Base-by-base conservation (phyloP, 2,888 invertebrate species). In the Brachylomia viminalis region DNA sequence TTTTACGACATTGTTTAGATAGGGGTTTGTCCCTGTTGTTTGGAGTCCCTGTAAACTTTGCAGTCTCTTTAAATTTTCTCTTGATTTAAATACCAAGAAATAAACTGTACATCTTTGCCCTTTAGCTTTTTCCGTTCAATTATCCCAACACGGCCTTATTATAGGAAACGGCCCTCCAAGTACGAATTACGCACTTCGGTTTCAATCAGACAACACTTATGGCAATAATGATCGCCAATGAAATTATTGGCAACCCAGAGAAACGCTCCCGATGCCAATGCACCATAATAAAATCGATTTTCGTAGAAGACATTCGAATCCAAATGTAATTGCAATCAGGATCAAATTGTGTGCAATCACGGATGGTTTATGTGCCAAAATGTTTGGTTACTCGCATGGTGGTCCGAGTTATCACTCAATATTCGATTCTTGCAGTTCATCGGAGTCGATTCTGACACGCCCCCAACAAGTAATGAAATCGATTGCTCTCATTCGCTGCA, bases 351-450 rank as follows among this genome's bases (percentile, higher is more conserved):
- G 82, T 81, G 75, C 82, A 88, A 89, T 89, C 84, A 88, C 15
- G 68, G 58, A 73, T 82, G 77, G 72, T 72, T 82, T 86, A 88
- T 82, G 83, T 83, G 86, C 75, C 75, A 82, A 87, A 89, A 90
- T 90, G 87, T 89, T 88, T 79, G 85, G 83, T 85, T 88, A 67
- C 88, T 80, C 82, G 85, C 77, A 74, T 78, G 91, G 90, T 90
- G 90, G 89, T 89, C 88, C 87, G 62, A 84, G 85, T 91, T 92
- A 92, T 90, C 92, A 90, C 89, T 88, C 88, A 87, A 86, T 90
- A 87, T 83, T 86, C 85, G 88, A 89, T 88, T 86, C 87, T 85
- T 88, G 85, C 89, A 89, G 90, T 90, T 90, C 91, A 89, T 86
- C 85, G 86, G 85, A 92, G 89, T 88, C 90, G 90, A 89, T 90